These are phyloP conservation scores for Vombatus ursinus DNA, from an alignment of 2,113 vertebrate species.

Conservation along the genomic window DNA sequence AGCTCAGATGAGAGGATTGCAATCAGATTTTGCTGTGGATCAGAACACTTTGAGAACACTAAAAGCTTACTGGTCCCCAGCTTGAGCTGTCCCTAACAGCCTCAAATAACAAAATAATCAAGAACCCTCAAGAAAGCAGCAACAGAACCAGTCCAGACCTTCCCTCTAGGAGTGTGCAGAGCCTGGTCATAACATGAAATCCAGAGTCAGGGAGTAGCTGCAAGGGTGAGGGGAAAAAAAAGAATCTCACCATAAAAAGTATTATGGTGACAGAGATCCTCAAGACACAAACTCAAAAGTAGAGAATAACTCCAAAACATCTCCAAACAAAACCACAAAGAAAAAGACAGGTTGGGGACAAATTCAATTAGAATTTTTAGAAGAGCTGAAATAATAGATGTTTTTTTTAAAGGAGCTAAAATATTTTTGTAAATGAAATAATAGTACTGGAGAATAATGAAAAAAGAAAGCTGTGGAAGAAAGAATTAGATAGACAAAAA, in stretches of 20 bases:
- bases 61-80: neutral
- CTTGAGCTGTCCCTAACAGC: neutral
- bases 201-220: neutral
- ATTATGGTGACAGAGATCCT: neutral
- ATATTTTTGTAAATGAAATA: neutral
- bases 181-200: neutral
- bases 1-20: neutral
- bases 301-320: neutral
- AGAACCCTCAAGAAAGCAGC: neutral
- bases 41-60: neutral
- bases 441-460: neutral
- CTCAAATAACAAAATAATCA: neutral
- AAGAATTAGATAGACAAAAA: neutral
- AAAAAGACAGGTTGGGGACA: neutral
- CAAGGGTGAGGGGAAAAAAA: neutral
- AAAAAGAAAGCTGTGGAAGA: neutral
- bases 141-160: neutral
- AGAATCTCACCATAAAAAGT: neutral
- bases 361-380: neutral
- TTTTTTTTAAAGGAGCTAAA: neutral
- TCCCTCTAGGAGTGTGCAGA: neutral
- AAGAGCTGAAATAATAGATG: neutral
- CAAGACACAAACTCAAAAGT: neutral
- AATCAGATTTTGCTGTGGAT: neutral
- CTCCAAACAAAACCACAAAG: neutral